Evolutionary conservation across 2,113 vertebrate species (phyloP), one percentile per base, ranked within the genome.

Genomic region (Vimba vimba): DNA sequence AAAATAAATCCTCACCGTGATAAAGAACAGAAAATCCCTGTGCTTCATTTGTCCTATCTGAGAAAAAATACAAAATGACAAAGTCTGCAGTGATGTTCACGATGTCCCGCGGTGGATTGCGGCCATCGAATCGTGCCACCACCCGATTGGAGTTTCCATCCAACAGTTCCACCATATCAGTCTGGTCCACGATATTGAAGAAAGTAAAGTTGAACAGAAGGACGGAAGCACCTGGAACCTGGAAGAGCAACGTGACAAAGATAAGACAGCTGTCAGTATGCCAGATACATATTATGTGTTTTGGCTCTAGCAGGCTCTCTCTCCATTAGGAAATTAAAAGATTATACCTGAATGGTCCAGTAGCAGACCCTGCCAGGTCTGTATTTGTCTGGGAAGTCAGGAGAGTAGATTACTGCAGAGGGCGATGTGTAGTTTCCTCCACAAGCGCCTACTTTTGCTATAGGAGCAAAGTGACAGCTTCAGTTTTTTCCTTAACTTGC

Each of bases 81-180:
- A 96, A 98, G 91, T 99, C 97, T 36, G 95, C 87, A 0, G 97
- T 98, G 94, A 99, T 36, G 88, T 98, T 99, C 7, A 99, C 93
- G 57, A 95, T 91, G 64, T 93, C 90, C n/a, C 95, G 94, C 0
- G 97, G 97, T 0, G 92, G 94, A 90, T 95, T 97, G 80, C 96
- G 96, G 84, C 97, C 96, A 19, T 94, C 96, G n/a, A 98, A 98
- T 17, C 97, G 96, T 5, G 94, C 96, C 79, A 99, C 91, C 89
- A 99, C 98, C 0, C 92, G 94, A 83, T 97, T 97, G 86, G 95
- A 97, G 64, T 97, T 94, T 60, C 98, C 98, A 0, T 99, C 95
- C 90, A 99, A 93, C 25, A 99, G 92, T 90, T 99, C 98, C 91
- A 99, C 98, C 97, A 99, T 98, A 92, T 99, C 98, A 1, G 95